Evolutionary conservation across 2,888 invertebrate species (phyloP), one percentile per base, ranked within the genome.

Genomic region (Syrista parreyssii): DNA sequence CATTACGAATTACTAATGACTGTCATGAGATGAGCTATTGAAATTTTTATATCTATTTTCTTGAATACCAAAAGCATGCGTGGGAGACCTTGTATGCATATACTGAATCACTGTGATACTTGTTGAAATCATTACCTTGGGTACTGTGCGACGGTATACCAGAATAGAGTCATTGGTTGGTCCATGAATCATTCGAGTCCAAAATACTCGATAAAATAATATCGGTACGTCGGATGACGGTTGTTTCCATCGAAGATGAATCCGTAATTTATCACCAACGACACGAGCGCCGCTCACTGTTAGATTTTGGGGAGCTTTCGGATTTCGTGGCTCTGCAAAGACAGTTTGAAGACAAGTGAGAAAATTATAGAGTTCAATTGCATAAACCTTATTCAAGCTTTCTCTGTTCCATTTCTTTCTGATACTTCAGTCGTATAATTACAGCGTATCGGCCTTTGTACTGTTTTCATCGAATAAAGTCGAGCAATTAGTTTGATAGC

Each of bases 211-310:
- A 89, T 96, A 96, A 84, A 93, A 93, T 79, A 93, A 93, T 74
- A 96, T 93, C 0, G 96, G 96, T 72, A 96, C 91, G 88, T 96
- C 96, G 0, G 96, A 96, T 71, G 92, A 92, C 0, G 96, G 95
- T 23, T 94, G 94, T 75, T 93, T 93, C 96, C 96, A 96, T 76
- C 93, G 93, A n/a, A 96, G 88, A 85, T 93, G 93, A 1, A 94
- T 93, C 55, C 93, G 93, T 74, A 95, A 92, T 72, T 91, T 92
- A 33, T 92, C 92, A 81, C 80, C 84, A 0, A 82, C 71, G 15
- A 87, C 76, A 6, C 86, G 85, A 23, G 88, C 88, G 0, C 85
- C 86, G 68, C 84, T 86, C 30, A 95, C 93, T 78, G 92, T 93
- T 85, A 96, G 90, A 89, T 94, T 93, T 89, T 93, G 92, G 0